phyloP scores from a whole-genome alignment of 1,140 invertebrate species.

The Scylla paramamosain region DNA sequence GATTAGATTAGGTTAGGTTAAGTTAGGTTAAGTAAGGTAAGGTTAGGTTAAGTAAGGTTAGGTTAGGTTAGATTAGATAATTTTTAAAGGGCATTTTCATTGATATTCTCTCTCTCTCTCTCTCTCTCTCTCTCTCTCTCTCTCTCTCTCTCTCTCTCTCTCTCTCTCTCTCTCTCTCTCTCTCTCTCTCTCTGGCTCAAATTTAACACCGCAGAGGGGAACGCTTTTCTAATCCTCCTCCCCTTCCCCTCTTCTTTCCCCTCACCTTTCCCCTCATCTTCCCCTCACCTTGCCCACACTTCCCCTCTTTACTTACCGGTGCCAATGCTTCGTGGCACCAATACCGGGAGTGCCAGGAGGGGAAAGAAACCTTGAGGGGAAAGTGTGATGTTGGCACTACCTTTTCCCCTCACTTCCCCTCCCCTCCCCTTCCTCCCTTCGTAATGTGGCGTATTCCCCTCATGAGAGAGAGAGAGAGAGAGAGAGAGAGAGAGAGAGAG shows the following conservation, averaged over 20 bases:
- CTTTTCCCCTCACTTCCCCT: not conserved
- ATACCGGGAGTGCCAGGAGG: constrained; percentile 27
- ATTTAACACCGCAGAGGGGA: too few relatives aligned
- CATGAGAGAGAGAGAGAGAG: not conserved
- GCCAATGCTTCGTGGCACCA: not conserved
- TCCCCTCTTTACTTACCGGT: constrained; percentile 18
- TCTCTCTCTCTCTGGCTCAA: not conserved
- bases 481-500: not conserved
- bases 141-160: constrained; percentile 20
- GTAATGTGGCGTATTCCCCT: not conserved
- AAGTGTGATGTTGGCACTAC: not conserved
- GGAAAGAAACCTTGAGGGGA: not conserved
- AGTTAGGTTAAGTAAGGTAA: too few relatives aligned
- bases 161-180: constrained; percentile 20
- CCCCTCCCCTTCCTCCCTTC: not conserved
- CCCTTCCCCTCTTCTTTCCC: not conserved
- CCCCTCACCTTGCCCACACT: not conserved
- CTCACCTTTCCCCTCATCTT: not conserved
- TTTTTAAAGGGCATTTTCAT: not conserved
- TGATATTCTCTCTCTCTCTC: not conserved
- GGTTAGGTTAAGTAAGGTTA: too few relatives aligned
- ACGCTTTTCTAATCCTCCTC: not conserved
- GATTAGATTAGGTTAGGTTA: too few relatives aligned
- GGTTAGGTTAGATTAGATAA: not conserved
- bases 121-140: not conserved